Conservation (phyloP, 1,140 invertebrate species). For the Brachionus rubens region DNA sequence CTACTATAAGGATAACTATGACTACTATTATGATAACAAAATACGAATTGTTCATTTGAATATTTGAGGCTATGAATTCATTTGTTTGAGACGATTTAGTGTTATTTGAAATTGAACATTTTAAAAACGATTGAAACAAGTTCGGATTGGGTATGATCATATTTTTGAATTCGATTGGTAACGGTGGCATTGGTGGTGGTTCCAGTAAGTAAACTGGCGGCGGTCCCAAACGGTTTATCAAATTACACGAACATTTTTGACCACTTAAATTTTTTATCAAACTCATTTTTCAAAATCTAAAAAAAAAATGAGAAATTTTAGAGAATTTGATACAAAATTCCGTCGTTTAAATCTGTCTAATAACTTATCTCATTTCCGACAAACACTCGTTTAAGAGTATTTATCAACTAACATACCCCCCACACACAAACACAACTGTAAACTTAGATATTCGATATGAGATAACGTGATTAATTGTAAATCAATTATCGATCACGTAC, state of each 20-base stretch:
- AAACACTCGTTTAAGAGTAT: too few relatives aligned
- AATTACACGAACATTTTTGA: neutral
- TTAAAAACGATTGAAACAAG: neutral
- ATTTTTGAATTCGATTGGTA: neutral
- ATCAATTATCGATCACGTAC: neutral
- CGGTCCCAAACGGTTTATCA: neutral
- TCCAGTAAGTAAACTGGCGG: neutral
- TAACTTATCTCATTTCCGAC: neutral
- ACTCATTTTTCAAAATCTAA: neutral
- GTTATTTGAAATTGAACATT: neutral
- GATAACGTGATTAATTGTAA: conserved; percentile 25
- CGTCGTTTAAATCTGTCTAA: neutral
- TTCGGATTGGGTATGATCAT: neutral
- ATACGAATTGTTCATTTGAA: neutral
- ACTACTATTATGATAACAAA: neutral
- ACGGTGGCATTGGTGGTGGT: conserved; percentile 23
- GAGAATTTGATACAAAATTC: neutral
- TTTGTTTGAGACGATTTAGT: neutral
- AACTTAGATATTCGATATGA: too few relatives aligned
- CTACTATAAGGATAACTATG: neutral
- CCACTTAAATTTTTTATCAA: neutral
- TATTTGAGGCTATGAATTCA: neutral
- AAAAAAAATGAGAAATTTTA: neutral
- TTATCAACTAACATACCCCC: too few relatives aligned
- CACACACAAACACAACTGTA: too few relatives aligned